phyloP scores from a whole-genome alignment of 1,140 invertebrate species.

The Aphis gossypii region DNA sequence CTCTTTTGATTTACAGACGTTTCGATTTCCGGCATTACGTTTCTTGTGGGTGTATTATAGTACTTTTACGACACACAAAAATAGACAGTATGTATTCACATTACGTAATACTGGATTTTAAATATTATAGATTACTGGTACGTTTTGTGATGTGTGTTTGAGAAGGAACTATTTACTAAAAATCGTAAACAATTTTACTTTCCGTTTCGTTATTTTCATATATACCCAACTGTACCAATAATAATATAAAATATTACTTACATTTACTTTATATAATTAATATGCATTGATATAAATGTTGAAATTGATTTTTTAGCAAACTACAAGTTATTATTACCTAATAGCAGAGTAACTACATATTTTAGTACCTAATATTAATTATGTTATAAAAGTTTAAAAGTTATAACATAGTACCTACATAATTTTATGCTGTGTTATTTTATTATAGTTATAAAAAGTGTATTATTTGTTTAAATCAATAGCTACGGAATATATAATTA shows the following conservation, averaged over 20 bases:
- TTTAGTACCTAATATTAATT: background rate
- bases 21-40: conserved; percentile 57
- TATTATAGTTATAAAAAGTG: background rate
- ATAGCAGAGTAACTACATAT: background rate
- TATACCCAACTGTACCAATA: background rate
- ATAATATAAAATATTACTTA: background rate
- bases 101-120: conserved; percentile 24
- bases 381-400: background rate
- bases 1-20: conserved; percentile 56
- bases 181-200: background rate
- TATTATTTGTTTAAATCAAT: background rate
- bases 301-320: background rate
- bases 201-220: background rate
- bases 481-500: background rate
- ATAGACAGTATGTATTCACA: conserved; percentile 21
- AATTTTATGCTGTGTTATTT: background rate
- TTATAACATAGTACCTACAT: background rate
- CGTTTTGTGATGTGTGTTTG: background rate
- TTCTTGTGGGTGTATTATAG: conserved; percentile 38
- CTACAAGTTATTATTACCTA: background rate
- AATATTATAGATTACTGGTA: background rate
- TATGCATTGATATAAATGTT: background rate
- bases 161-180: background rate
- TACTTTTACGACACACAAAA: conserved; percentile 54
- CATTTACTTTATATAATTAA: background rate